phyloP scores from a whole-genome alignment of 2,888 invertebrate species.

The Eupithecia dodoneata region DNA sequence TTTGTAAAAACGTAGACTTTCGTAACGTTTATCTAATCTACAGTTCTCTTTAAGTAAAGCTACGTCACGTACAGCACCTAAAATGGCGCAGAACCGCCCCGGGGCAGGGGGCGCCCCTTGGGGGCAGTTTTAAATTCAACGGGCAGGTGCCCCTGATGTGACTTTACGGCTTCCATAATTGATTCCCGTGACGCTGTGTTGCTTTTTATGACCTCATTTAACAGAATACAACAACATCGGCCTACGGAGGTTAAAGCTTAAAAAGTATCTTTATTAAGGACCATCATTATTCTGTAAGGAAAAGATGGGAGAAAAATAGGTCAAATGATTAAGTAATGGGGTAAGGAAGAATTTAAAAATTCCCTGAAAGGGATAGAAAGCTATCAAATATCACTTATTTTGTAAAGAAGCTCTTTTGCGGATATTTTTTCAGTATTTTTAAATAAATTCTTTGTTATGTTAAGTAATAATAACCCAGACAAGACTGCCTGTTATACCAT shows the following conservation, averaged over 20 bases:
- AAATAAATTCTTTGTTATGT: background rate
- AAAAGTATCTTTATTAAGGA: background rate
- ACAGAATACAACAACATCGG: background rate
- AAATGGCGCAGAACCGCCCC: background rate
- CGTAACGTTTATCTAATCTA: background rate
- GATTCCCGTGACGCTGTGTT: conserved; percentile 9
- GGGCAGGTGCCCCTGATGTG: conserved; percentile 23
- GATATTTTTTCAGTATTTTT: background rate
- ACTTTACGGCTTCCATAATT: conserved; percentile 28
- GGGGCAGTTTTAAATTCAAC: conserved; percentile 14
- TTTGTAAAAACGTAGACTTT: background rate
- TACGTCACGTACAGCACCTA: background rate
- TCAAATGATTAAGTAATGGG: background rate
- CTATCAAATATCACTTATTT: background rate
- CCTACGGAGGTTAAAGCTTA: background rate
- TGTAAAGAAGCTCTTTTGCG: background rate
- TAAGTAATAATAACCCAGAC: background rate
- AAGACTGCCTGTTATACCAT: background rate
- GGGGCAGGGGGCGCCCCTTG: background rate
- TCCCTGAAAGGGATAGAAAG: background rate
- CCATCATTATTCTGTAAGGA: background rate
- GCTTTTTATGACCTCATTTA: conserved; percentile 15
- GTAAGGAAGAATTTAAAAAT: background rate
- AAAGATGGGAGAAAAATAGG: background rate
- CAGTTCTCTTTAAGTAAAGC: background rate